Percentiles rank a stretch among this genome's conserved stretches.
Conservation (phyloP, 2,113 vertebrate species). For the Dendrocopos noguchii region DNA sequence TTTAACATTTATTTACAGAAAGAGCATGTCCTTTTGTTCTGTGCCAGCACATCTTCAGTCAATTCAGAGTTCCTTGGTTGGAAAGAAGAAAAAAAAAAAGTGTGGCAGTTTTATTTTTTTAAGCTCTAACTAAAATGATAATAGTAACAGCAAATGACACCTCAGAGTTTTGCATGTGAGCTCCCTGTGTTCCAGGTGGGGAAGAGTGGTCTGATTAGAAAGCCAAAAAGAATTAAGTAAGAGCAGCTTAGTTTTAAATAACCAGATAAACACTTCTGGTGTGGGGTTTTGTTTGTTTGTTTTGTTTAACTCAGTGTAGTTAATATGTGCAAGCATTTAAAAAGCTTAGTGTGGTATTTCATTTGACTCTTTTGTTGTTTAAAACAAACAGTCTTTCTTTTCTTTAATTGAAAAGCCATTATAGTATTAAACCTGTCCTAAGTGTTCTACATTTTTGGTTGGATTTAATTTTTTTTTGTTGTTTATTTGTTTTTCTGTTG, state of each 20-base stretch:
- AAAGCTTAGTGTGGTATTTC: not conserved
- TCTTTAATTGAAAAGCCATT: constrained; percentile 21
- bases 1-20: not conserved
- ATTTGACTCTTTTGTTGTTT: constrained; percentile 19
- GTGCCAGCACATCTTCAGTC: not conserved
- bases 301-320: not conserved
- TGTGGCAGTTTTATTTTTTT: not conserved
- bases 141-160: not conserved
- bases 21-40: not conserved
- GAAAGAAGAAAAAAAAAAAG: not conserved
- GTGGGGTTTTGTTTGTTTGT: not conserved
- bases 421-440: not conserved
- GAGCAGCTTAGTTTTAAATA: not conserved
- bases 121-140: not conserved
- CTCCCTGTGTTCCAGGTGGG: not conserved
- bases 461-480: not conserved
- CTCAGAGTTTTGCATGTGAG: not conserved
- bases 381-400: not conserved
- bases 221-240: not conserved
- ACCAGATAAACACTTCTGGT: not conserved
- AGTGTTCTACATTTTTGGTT: not conserved
- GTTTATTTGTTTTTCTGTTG: not conserved
- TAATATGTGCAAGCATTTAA: not conserved
- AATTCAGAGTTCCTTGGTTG: not conserved
- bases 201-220: not conserved